Evolutionary conservation across 2,888 invertebrate species (phyloP).

Genomic region (Athalia circularis): DNA sequence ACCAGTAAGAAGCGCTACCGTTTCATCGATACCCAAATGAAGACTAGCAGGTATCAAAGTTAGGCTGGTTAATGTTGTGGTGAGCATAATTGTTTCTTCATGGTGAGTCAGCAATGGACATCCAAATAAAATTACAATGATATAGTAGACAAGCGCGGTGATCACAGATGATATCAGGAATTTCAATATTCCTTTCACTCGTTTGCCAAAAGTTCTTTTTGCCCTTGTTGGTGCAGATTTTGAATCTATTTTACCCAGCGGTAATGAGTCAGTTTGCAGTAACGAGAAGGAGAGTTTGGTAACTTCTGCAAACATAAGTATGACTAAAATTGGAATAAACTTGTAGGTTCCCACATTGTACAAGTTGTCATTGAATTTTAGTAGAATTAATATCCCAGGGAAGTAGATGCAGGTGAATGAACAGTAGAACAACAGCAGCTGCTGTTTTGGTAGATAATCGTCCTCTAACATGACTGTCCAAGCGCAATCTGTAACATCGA

Average conservation of each 20-base stretch:
- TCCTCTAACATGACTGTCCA: slow-evolving; percentile 50
- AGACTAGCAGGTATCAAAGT: slow-evolving; percentile 80
- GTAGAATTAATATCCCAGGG: slow-evolving; percentile 77
- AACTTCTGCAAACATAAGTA: slow-evolving; percentile 75
- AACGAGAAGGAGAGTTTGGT: slow-evolving; percentile 74
- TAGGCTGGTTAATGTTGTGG: slow-evolving; percentile 78
- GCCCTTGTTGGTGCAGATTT: slow-evolving; percentile 69
- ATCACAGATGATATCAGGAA: slow-evolving; percentile 74
- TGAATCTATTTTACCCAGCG: slow-evolving; percentile 66
- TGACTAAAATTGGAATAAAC: slow-evolving; percentile 70
- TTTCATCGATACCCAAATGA: slow-evolving; percentile 78
- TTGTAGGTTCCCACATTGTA: slow-evolving; percentile 79
- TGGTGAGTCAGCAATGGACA: slow-evolving; percentile 80
- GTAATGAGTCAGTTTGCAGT: slow-evolving; percentile 60
- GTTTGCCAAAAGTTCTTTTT: slow-evolving; percentile 73
- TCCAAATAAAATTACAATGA: slow-evolving; percentile 81
- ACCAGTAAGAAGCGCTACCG: slow-evolving; percentile 77
- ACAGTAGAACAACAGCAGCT: slow-evolving; percentile 74
- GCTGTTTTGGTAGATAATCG: slow-evolving; percentile 59
- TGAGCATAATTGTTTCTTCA: slow-evolving; percentile 82
- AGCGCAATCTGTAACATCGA: slow-evolving; percentile 13
- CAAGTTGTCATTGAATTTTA: slow-evolving; percentile 78
- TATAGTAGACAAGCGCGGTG: slow-evolving; percentile 77
- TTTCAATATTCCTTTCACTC: slow-evolving; percentile 76
- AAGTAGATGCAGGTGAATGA: slow-evolving; percentile 80